A percentile compares a stretch with the other conserved stretches of the same genome.
Conservation (phyloP, 2,113 vertebrate genomes). For the Thymallus thymallus region DNA sequence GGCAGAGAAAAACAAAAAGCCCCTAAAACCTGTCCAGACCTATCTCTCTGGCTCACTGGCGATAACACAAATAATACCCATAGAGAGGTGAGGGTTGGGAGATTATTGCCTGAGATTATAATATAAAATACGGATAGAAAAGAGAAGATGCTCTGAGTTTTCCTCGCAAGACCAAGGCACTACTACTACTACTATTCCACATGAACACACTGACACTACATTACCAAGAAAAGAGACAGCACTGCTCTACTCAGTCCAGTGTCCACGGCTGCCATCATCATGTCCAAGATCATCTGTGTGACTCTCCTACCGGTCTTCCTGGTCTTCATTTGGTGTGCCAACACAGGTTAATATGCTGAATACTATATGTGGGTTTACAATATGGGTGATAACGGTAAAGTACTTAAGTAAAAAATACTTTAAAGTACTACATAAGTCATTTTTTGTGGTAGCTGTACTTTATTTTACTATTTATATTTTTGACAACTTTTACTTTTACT, state of each 20-base stretch:
- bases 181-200: background rate
- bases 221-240: background rate
- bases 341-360: slow-evolving; percentile 46
- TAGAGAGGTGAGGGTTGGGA: background rate
- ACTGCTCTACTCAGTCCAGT: background rate
- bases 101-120: background rate
- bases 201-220: background rate
- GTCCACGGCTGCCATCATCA: slow-evolving; percentile 14
- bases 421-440: no score
- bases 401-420: no score
- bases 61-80: background rate
- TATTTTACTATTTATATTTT: no score
- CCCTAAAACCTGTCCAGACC: slow-evolving; percentile 27
- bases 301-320: slow-evolving; percentile 54
- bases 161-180: no score
- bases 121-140: background rate
- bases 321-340: slow-evolving; percentile 19
- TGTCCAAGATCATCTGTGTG: slow-evolving; percentile 49
- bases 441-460: no score
- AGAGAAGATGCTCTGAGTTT: no score
- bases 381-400: no score
- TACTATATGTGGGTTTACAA: background rate
- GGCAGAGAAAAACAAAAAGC: slow-evolving; percentile 8
- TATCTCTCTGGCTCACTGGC: background rate
- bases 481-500: no score